phyloP scores from a whole-genome alignment of 2,113 vertebrate genomes.

The Thalassarche chlororhynchos region DNA sequence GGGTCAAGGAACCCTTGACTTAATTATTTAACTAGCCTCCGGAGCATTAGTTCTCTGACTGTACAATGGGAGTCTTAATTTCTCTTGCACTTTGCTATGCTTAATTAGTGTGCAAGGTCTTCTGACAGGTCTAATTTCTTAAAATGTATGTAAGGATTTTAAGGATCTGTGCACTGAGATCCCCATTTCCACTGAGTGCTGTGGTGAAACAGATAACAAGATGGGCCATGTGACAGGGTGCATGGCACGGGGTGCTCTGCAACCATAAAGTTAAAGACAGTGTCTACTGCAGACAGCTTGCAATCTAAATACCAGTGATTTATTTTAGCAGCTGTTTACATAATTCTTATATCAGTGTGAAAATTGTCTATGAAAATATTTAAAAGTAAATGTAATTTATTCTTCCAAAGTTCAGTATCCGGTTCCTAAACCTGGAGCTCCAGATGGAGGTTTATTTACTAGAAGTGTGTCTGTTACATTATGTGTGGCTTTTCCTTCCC shows the following conservation, averaged over 20 bases:
- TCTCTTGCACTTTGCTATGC: background rate
- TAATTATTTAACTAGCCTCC: background rate
- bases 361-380: conserved; percentile 62
- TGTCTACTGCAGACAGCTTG: conserved; percentile 1
- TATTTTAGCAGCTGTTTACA: conserved; percentile 18
- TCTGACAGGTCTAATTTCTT: background rate
- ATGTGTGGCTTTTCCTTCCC: background rate
- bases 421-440: conserved; percentile 31
- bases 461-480: background rate
- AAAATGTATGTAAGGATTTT: background rate
- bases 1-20: background rate
- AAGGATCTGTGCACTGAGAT: background rate
- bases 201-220: background rate
- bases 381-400: conserved; percentile 62
- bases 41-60: background rate
- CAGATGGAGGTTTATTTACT: conserved; percentile 62
- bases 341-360: conserved; percentile 43
- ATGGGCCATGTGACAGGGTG: background rate
- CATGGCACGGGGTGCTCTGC: background rate
- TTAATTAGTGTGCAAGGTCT: background rate
- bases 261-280: background rate
- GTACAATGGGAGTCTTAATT: background rate
- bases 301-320: conserved; percentile 8
- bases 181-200: background rate
- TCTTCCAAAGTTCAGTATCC: conserved; percentile 63